Conservation (phyloP, 2,113 vertebrate genomes). For the Microcebus ravelobensis region DNA sequence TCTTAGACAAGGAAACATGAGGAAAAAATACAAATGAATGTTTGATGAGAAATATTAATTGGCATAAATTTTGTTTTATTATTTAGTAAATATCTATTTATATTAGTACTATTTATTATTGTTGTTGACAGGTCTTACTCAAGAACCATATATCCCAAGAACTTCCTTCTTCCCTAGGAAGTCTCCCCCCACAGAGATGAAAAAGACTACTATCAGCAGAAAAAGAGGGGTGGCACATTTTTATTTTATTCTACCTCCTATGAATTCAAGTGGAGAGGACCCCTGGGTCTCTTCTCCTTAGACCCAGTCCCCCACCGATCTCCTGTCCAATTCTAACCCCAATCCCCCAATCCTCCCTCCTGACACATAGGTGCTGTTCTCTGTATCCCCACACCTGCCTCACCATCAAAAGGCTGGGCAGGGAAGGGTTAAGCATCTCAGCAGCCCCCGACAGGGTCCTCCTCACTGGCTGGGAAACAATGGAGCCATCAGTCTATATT, state of each 20-base stretch:
- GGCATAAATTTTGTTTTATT: constrained; percentile 12
- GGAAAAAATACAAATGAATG: not conserved
- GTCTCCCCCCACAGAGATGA: not conserved
- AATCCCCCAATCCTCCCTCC: not conserved
- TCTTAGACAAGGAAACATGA: too few species aligned
- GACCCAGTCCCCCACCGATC: not conserved
- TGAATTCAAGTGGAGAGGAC: not conserved
- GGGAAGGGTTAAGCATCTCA: constrained; percentile 83
- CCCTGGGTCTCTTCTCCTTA: not conserved
- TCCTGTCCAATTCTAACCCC: not conserved
- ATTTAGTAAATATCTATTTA: constrained; percentile 29
- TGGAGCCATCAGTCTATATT: constrained; percentile 87
- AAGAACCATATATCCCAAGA: constrained; percentile 7
- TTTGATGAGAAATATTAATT: not conserved
- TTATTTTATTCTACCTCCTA: not conserved
- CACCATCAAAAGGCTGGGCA: constrained; percentile 62
- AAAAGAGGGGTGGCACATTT: not conserved
- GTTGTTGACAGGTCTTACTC: not conserved
- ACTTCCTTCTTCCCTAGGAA: constrained; percentile 6
- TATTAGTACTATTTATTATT: not conserved
- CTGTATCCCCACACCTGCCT: not conserved
- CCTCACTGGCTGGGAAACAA: constrained; percentile 84
- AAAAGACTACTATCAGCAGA: not conserved
- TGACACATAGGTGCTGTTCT: constrained; percentile 20
- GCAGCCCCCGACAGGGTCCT: constrained; percentile 82